Percentiles rank a stretch among this genome's conserved stretches.
phyloP scores from a whole-genome alignment of 2,888 invertebrate genomes.

The Caenorhabditis uteleia region DNA sequence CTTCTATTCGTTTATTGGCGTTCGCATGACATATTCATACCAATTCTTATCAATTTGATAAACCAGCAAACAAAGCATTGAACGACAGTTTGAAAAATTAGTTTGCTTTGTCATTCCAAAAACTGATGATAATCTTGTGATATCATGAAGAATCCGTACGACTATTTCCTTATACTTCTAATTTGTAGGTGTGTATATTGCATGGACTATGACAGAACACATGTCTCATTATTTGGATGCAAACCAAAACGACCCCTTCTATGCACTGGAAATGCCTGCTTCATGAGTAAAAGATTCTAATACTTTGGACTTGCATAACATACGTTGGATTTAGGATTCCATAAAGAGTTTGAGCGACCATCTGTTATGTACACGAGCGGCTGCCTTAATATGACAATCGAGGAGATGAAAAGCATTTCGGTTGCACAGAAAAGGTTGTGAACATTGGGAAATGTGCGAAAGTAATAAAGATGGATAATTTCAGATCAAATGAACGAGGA shows the following conservation, averaged over 20 bases:
- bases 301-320: not conserved
- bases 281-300: conserved; percentile 23
- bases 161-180: too few species aligned
- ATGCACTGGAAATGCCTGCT: conserved; percentile 29
- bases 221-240: conserved; percentile 26
- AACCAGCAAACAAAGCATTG: too few species aligned
- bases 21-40: too few species aligned
- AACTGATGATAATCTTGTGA: too few species aligned
- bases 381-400: conserved; percentile 24
- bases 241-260: conserved; percentile 9
- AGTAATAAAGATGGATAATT: not conserved
- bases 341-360: conserved; percentile 16
- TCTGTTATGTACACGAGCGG: conserved; percentile 34
- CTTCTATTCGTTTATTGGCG: too few species aligned
- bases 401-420: conserved; percentile 13
- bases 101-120: too few species aligned
- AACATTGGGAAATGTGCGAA: not conserved
- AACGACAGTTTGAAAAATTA: too few species aligned
- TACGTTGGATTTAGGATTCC: conserved; percentile 12
- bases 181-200: conserved; percentile 28
- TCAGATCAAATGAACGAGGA: conserved; percentile 11
- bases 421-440: conserved; percentile 10
- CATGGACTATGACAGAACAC: conserved; percentile 31
- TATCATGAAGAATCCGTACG: too few species aligned
- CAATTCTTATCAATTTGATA: too few species aligned